A percentile compares a stretch with the other conserved stretches of the same genome.
phyloP scores from a whole-genome alignment of 2,888 invertebrate species.

The Agrochola lychnidis region DNA sequence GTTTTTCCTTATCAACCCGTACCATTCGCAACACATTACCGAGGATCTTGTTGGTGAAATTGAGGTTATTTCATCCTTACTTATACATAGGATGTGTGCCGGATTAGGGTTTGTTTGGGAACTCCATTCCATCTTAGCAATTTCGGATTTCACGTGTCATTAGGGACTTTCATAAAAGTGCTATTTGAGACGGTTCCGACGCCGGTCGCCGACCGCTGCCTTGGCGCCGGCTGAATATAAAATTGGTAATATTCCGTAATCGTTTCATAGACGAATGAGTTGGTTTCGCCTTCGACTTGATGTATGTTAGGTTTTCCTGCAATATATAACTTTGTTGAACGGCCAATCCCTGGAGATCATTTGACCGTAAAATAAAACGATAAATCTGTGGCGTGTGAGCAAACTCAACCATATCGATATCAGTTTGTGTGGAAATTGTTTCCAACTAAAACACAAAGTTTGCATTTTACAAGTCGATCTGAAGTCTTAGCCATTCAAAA shows the following conservation, averaged over 20 bases:
- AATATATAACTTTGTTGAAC: conserved; percentile 47
- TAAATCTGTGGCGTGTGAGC: conserved; percentile 53
- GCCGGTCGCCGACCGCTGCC: conserved; percentile 36
- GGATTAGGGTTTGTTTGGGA: conserved; percentile 77
- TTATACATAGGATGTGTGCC: conserved; percentile 71
- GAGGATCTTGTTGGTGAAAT: conserved; percentile 82
- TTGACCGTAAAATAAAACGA: conserved; percentile 61
- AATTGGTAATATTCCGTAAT: conserved; percentile 62
- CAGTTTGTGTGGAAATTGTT: conserved; percentile 43
- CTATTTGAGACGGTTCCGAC: conserved; percentile 61
- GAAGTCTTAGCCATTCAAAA: conserved; percentile 29
- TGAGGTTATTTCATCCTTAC: conserved; percentile 78
- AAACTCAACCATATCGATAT: conserved; percentile 40
- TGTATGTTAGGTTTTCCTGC: conserved; percentile 49
- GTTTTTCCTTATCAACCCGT: conserved; percentile 88
- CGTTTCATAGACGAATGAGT: conserved; percentile 61
- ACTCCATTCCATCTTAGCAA: conserved; percentile 75
- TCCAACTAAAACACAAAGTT: conserved; percentile 43
- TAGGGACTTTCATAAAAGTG: conserved; percentile 71
- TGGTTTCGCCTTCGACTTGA: conserved; percentile 49
- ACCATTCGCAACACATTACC: conserved; percentile 87
- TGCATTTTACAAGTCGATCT: conserved; percentile 41
- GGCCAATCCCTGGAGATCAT: conserved; percentile 42
- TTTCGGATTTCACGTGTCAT: conserved; percentile 75
- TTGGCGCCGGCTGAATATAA: conserved; percentile 50